Evolutionary conservation across 2,113 vertebrate species (phyloP), one percentile per base, ranked within the genome.

Genomic region (Bos indicus): DNA sequence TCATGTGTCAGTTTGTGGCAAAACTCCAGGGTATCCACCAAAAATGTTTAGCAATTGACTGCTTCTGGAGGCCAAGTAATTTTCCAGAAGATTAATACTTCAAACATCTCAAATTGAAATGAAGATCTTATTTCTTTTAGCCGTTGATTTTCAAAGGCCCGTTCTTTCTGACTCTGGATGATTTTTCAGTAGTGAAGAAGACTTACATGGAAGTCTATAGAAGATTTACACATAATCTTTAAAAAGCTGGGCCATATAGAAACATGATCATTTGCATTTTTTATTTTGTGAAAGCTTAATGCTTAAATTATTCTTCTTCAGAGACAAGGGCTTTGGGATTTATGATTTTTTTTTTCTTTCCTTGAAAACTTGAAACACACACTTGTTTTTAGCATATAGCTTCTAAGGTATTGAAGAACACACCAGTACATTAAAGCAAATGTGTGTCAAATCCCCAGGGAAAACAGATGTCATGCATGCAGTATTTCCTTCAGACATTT

Each of bases 401-500:
- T 5, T 96, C 88, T 96, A 88, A 98, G 87, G 93, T 96, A 98
- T 97, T 59, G 84, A 94, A 46, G 90, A 98, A 95, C 83, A 97
- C 0, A 10, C 23, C 12, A 94, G 30, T 60, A 40, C 82, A 59
- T 91, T 97, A 96, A 98, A 98, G 92, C 86, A 97, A 98, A 98
- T 89, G 74, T 95, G 62, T 3, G 0, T 97, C 95, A 90, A 62
- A 98, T 97, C 85, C 56, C 59, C 1, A 13, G 77, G 60, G 90
- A 33, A 95, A 92, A 97, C 7, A 48, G 92, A 98, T 98, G 94
- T 83, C 86, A 60, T 64, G 62, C 43, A 1, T 92, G 52, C 88
- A 92, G 15, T 43, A 62, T 91, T 98, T 97, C 78, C 90, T 98
- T n/a, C 85, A 98, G 86, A 96, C 60, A 84, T 95, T 56, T 98